Evolutionary conservation across 1,140 invertebrate genomes (phyloP).

Genomic region (Hirudo medicinalis): DNA sequence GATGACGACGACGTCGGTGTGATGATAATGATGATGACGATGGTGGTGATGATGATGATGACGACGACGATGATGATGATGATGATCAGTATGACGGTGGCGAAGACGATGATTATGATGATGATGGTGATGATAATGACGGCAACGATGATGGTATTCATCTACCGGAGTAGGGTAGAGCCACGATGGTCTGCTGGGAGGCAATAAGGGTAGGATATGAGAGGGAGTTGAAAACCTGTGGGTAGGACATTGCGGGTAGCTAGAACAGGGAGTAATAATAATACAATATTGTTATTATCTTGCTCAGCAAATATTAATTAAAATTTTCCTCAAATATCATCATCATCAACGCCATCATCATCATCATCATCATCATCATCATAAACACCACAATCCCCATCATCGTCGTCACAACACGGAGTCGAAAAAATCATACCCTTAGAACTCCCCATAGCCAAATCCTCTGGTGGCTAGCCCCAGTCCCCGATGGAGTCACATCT

Average conservation of each 20-base stretch:
- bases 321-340: too few species aligned
- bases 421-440: too few species aligned
- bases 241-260: background rate
- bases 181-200: slow-evolving; percentile 5
- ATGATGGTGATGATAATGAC: too few species aligned
- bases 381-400: too few species aligned
- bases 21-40: background rate
- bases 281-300: too few species aligned
- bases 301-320: too few species aligned
- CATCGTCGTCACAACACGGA: background rate
- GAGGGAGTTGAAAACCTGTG: background rate
- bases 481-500: too few species aligned
- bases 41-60: background rate
- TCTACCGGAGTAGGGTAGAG: background rate
- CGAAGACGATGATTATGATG: background rate
- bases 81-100: background rate
- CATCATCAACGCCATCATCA: background rate
- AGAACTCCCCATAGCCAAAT: too few species aligned
- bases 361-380: slow-evolving; percentile 11
- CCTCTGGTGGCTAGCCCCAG: too few species aligned
- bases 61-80: background rate
- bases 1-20: background rate
- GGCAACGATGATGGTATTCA: background rate
- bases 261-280: too few species aligned
- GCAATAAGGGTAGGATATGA: slow-evolving; percentile 5